phyloP scores from a whole-genome alignment of 2,113 vertebrate species.

The Silurus meridionalis region DNA sequence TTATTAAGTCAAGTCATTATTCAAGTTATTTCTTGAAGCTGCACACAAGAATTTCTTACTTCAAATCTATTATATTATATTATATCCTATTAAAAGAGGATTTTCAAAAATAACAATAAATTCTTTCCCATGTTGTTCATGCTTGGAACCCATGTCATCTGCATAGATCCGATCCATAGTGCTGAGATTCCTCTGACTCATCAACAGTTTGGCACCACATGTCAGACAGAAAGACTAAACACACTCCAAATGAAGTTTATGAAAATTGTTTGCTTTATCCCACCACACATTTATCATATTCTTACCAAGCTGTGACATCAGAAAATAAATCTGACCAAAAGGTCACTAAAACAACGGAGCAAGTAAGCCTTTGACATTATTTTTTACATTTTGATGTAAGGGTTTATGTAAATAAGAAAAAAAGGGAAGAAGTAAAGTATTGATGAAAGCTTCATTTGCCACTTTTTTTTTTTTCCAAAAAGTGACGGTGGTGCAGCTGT shows the following conservation, averaged over 20 bases:
- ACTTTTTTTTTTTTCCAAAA: neutral
- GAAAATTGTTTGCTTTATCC: constrained; percentile 10
- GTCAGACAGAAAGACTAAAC: constrained; percentile 20
- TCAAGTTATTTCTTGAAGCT: neutral
- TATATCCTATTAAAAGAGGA: neutral
- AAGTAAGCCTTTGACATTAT: neutral
- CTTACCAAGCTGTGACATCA: neutral
- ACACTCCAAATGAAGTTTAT: neutral
- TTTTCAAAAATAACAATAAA: neutral
- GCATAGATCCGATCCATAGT: constrained; percentile 45
- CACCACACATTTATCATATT: constrained; percentile 11
- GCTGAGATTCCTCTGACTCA: constrained; percentile 42
- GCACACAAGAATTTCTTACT: neutral
- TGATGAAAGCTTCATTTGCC: neutral
- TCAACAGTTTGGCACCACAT: neutral
- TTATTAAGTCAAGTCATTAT: too few relatives aligned
- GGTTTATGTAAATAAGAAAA: neutral
- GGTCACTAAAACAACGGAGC: neutral
- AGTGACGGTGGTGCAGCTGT: neutral
- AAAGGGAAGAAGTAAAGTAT: neutral
- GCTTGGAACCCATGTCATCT: constrained; percentile 53
- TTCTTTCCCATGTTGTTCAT: constrained; percentile 21
- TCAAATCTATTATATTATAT: neutral
- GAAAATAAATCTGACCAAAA: neutral
- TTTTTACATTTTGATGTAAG: too few relatives aligned